Base-by-base conservation (phyloP, 1,140 invertebrate genomes). In the Cheumatopsyche charites region DNA sequence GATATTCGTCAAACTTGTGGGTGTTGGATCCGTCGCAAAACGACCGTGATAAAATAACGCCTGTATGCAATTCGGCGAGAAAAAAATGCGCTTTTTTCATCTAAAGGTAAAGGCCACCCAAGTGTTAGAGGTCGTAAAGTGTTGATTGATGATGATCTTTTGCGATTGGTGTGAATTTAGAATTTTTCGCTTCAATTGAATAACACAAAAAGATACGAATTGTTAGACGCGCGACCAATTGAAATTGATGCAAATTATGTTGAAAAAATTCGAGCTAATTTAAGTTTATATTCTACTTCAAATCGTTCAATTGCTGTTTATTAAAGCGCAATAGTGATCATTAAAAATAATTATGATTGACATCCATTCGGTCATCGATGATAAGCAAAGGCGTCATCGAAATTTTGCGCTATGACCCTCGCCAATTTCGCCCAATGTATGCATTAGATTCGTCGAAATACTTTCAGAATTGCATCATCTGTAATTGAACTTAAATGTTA, bases 91-190 rank as follows among this genome's bases (percentile, higher is more conserved):
- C 42, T n/a, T 36, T 65, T 65, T 65, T 13, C 25, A 36, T 43
- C 13, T 41, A 65, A 43, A 65, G 62, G 62, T 65, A 65, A 65
- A 65, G 62, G 62, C 29, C 62, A 21, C 62, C 19, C 29, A 65
- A 62, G 25, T 47, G 45, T 36, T 36, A 36, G 29, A 36, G 29
- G 29, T 36, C 29, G 29, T 36, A 36, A 36, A 36, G 9, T 9
- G 29, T 36, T 36, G 29, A 61, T 19, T 49, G 47, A 49, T 49
- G 29, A 36, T 36, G 29, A 36, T 36, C 29, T 36, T n/a, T 36
- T 36, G 29, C 29, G 29, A 36, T 4, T 36, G 9, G 29, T 9
- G 29, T 9, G 29, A 36, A 36, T 36, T 36, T 9, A 36, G n/a
- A 36, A 36, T 36, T 36, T 36, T 36, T 36, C 29, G 29, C 29